Percentiles rank a stretch among this genome's conserved stretches.
These are phyloP conservation scores for Meganola albula DNA, from an alignment of 2,888 invertebrate species.

Conservation along the genomic window DNA sequence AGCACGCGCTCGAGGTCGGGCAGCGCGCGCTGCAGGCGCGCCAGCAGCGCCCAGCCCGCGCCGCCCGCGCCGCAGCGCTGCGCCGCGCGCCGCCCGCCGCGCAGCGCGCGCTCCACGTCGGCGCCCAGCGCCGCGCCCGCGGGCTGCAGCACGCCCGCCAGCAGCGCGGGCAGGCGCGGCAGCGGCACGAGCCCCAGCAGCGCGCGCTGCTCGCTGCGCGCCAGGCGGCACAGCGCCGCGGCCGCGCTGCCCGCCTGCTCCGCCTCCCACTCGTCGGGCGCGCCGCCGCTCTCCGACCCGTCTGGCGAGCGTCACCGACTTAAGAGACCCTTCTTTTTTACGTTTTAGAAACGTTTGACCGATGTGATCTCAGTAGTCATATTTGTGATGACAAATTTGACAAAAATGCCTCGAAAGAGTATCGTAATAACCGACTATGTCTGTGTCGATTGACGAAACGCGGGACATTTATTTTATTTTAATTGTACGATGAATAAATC, in stretches of 20 bases:
- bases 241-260: conserved; percentile 81
- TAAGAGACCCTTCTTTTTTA: too few species aligned
- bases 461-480: too few species aligned
- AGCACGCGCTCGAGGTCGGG: conserved; percentile 50
- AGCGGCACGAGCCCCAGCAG: conserved; percentile 91
- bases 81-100: conserved; percentile 38
- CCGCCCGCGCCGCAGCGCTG: conserved; percentile 42
- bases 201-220: conserved; percentile 90
- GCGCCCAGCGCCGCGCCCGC: conserved; percentile 90
- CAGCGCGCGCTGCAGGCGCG: conserved; percentile 53
- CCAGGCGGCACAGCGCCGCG: conserved; percentile 88
- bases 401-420: too few species aligned
- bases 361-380: too few species aligned
- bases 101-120: conserved; percentile 83
- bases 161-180: conserved; percentile 88
- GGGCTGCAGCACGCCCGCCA: conserved; percentile 89
- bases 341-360: too few species aligned
- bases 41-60: conserved; percentile 56
- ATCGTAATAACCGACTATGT: too few species aligned
- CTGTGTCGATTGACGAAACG: too few species aligned
- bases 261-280: conserved; percentile 58
- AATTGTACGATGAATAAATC: too few species aligned
- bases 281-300: conserved; percentile 53
- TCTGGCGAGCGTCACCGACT: too few species aligned
- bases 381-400: too few species aligned